Evolutionary conservation across 2,113 vertebrate species (phyloP), one percentile per base, ranked within the genome.

Genomic region (Uria aalge): DNA sequence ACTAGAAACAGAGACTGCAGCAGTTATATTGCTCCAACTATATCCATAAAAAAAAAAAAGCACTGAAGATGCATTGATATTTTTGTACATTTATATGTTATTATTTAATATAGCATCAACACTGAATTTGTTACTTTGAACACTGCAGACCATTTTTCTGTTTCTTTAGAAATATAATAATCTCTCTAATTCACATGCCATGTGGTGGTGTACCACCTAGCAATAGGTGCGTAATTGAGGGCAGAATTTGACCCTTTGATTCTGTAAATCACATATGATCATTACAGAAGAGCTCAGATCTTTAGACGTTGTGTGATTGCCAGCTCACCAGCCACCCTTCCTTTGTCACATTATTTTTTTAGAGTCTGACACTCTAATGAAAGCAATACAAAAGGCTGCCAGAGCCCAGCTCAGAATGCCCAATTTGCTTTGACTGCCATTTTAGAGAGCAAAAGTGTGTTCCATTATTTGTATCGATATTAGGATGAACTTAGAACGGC

Each of bases 231-330:
- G 84, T 95, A 96, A 95, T 79, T 96, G 95, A 97, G 96, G 95
- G 96, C 95, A 95, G 91, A 63, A 96, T 97, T 69, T 96, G 97
- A 96, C 96, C 95, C 96, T 97, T 97, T 97, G 96, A 97, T 95
- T 95, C 96, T 95, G 84, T 95, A 95, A 92, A 95, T 97, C 94
- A 92, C 84, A 32, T 76, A 89, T 85, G 97, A 97, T 97, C 94
- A 75, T 96, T 91, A 94, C 84, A 85, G 86, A 94, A 69, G 94
- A 69, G 84, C 94, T 97, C 91, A 92, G 96, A 97, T 97, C 95
- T 97, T 89, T 85, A 82, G 86, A 89, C 56, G 80, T 88, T 23
- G 77, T 95, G 8, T 73, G 96, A 97, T 94, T 97, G 95, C 96
- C 91, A 97, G 94, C 95, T 95, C 96, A 82, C 94, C 95, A 97